phyloP scores from a whole-genome alignment of 2,888 invertebrate genomes.

The Liposcelis brunnea region DNA sequence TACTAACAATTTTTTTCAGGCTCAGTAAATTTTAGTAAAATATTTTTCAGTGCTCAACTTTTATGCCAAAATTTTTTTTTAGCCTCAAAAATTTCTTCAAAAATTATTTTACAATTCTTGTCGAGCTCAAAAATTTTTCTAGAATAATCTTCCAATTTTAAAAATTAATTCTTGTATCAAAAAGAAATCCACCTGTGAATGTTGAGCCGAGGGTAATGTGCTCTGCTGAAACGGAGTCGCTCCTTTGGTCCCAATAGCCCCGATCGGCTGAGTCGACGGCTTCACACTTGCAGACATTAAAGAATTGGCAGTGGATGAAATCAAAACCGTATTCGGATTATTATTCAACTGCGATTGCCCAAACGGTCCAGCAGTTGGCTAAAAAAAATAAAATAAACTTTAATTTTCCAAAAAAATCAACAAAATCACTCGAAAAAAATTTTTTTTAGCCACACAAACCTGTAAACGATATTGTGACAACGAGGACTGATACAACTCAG shows the following conservation, averaged over 20 bases:
- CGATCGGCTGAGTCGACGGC: constrained; percentile 62
- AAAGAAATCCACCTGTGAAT: constrained; percentile 22
- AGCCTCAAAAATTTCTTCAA: not conserved
- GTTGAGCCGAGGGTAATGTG: constrained; percentile 31
- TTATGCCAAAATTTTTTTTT: not conserved
- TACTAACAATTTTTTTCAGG: too few species aligned
- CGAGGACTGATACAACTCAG: constrained; percentile 51
- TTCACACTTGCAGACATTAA: constrained; percentile 80
- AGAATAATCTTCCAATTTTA: not conserved
- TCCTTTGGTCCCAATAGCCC: constrained; percentile 58
- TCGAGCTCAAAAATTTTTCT: too few species aligned
- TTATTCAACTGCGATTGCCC: constrained; percentile 63
- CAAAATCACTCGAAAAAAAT: not conserved
- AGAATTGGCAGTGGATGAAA: constrained; percentile 67
- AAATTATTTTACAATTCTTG: not conserved
- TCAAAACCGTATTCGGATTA: constrained; percentile 70
- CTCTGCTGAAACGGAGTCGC: constrained; percentile 36
- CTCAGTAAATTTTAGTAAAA: too few species aligned
- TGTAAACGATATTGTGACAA: constrained; percentile 40
- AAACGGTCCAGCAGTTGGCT: constrained; percentile 35
- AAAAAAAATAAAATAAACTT: constrained; percentile 7
- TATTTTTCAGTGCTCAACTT: too few species aligned
- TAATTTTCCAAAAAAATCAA: not conserved
- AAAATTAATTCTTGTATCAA: not conserved
- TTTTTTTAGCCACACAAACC: constrained; percentile 11